These are phyloP conservation scores for Allacma fusca DNA, from an alignment of 2,888 invertebrate species.

Conservation along the genomic window DNA sequence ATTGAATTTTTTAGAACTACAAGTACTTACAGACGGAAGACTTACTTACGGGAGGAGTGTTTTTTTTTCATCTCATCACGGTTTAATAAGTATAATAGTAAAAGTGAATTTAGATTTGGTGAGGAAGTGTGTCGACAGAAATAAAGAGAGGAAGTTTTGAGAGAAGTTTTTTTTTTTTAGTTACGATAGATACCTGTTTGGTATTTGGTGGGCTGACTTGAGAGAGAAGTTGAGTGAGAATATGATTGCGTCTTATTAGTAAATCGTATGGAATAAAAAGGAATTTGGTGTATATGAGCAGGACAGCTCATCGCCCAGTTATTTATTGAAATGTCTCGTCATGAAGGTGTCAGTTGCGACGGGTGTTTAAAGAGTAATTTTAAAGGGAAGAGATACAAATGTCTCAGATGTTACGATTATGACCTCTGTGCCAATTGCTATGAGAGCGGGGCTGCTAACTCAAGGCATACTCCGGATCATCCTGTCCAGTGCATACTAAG, in stretches of 20 bases:
- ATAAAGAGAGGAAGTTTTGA: not conserved
- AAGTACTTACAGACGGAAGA: too few relatives aligned
- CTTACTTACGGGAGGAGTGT: too few relatives aligned
- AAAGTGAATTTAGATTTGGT: too few relatives aligned
- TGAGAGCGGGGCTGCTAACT: constrained; percentile 88
- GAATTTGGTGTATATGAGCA: constrained; percentile 19
- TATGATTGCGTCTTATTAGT: not conserved
- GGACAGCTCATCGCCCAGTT: constrained; percentile 23
- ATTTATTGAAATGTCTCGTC: constrained; percentile 77
- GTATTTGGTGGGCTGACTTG: too few relatives aligned
- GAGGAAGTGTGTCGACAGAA: not conserved
- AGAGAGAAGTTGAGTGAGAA: not conserved
- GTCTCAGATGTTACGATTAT: constrained; percentile 98
- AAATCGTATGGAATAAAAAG: constrained; percentile 21
- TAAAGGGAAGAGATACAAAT: constrained; percentile 96
- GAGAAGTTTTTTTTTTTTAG: not conserved
- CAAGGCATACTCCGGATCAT: constrained; percentile 93
- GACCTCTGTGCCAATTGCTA: constrained; percentile 97
- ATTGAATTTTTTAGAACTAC: too few relatives aligned
- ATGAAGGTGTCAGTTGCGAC: constrained; percentile 99
- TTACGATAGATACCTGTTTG: constrained; percentile 16
- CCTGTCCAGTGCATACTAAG: constrained; percentile 99
- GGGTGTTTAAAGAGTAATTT: constrained; percentile 98
- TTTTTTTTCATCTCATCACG: too few relatives aligned
- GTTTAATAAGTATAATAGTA: too few relatives aligned